Base-by-base conservation (phyloP, 2,888 invertebrate genomes). In the Nipponacmea schrenckii region DNA sequence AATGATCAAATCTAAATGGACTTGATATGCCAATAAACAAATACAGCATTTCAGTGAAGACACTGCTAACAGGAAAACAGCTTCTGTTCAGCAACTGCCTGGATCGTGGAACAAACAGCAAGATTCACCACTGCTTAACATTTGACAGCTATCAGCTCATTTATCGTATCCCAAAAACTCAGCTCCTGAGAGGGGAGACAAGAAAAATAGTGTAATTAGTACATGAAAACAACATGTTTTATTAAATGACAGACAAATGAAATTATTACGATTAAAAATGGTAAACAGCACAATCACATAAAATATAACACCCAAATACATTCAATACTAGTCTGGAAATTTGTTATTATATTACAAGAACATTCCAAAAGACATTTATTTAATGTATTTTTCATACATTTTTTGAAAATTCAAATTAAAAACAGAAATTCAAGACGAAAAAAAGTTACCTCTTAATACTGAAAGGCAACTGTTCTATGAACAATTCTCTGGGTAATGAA, bases 61-160 rank as follows among this genome's bases (percentile, higher is more conserved):
- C 56, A 56, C 56, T 56, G 56, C 56, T 56, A 56, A 56, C 56
- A 56, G 56, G 56, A 56, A 56, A 56, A 56, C 56, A 24, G 56
- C 56, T 56, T 56, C 56, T 56, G 56, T 56, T 56, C 56, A 56
- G 56, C 56, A 56, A 56, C 56, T 56, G 56, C 24, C 56, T 24
- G 24, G 20, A 56, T 24, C 56, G 14, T 10, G 56, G 56, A 17
- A 56, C 56, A 56, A 56, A 56, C 56, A 24, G 56, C 56, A 56
- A 56, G 56, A 20, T 20, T 56, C 56, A 56, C 56, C 56, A 12
- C 56, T 12, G 56, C 56, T 56, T 56, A 56, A 39, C 39, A 39
- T 24, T 56, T 17, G 3, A 56, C 56, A 56, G 56, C 56, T 24
- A 56, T 12, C 56, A 15, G 56, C 56, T 24, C 56, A 56, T 12